Percentiles rank a stretch among this genome's conserved stretches.
phyloP scores from a whole-genome alignment of 2,888 invertebrate genomes.

The Pinctada fucata region DNA sequence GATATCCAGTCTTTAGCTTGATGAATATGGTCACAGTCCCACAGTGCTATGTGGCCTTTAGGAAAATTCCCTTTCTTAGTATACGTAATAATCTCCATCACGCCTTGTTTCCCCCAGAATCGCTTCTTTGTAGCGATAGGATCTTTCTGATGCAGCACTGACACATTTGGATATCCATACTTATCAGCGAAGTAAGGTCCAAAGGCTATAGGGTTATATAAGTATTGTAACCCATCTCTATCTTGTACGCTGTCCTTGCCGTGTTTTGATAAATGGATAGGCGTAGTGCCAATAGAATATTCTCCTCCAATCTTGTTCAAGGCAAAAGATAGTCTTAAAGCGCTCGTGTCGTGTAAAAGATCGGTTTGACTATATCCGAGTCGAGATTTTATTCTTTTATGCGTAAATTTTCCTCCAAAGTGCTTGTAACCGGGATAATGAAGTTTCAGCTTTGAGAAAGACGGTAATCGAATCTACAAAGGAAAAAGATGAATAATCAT shows the following conservation, averaged over 20 bases:
- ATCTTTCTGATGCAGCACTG: conserved; percentile 65
- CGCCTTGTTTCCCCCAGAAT: conserved; percentile 71
- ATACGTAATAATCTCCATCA: conserved; percentile 73
- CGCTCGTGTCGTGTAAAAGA: conserved; percentile 71
- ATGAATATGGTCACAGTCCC: conserved; percentile 74
- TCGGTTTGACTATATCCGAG: conserved; percentile 56
- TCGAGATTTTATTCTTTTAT: conserved; percentile 59
- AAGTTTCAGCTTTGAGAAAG: conserved; percentile 62
- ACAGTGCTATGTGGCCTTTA: conserved; percentile 72
- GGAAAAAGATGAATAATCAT: background rate
- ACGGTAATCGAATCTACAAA: conserved; percentile 68
- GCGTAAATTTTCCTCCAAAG: conserved; percentile 65
- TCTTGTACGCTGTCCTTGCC: conserved; percentile 70
- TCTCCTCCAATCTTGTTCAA: conserved; percentile 69
- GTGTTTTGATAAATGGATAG: conserved; percentile 67
- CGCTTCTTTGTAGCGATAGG: conserved; percentile 64
- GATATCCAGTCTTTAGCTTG: conserved; percentile 71
- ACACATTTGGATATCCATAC: conserved; percentile 72
- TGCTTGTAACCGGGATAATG: conserved; percentile 72
- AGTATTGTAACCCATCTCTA: conserved; percentile 66
- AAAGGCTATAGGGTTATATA: conserved; percentile 73
- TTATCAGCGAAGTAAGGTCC: conserved; percentile 73
- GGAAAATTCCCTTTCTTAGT: conserved; percentile 67
- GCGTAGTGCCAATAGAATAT: conserved; percentile 68
- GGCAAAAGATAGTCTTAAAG: conserved; percentile 69